Evolutionary conservation across 2,888 invertebrate genomes (phyloP).

Genomic region (Oligia fasciuncula): DNA sequence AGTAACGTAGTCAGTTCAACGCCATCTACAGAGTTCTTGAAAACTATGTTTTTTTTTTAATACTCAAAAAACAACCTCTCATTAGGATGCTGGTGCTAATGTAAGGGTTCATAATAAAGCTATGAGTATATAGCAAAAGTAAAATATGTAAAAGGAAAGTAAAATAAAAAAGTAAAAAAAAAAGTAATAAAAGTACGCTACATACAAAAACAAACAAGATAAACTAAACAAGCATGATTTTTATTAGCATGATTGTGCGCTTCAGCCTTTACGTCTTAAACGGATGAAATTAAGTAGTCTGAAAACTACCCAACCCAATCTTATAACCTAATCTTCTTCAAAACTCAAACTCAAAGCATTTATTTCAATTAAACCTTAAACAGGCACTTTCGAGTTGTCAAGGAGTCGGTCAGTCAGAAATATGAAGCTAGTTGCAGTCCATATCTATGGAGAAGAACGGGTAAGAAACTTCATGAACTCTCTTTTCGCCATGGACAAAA

Average conservation of each 20-base stretch:
- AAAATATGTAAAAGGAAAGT: too few relatives aligned
- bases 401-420: too few relatives aligned
- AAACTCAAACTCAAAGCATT: too few relatives aligned
- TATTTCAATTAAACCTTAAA: background rate
- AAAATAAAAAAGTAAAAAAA: background rate
- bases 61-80: too few relatives aligned
- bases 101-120: background rate
- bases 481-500: background rate
- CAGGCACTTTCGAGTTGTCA: background rate
- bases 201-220: too few relatives aligned
- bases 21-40: too few relatives aligned
- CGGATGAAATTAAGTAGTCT: background rate
- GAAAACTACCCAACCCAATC: background rate
- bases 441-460: background rate
- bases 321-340: background rate
- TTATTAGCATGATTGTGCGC: too few relatives aligned
- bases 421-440: background rate
- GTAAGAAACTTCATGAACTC: background rate
- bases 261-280: background rate
- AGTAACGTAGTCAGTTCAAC: too few relatives aligned
- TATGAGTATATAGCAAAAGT: background rate
- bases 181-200: background rate
- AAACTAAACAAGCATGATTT: background rate
- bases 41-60: too few relatives aligned
- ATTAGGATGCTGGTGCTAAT: background rate